Conservation (phyloP, 2,113 vertebrate genomes). For the Casuarius casuarius region DNA sequence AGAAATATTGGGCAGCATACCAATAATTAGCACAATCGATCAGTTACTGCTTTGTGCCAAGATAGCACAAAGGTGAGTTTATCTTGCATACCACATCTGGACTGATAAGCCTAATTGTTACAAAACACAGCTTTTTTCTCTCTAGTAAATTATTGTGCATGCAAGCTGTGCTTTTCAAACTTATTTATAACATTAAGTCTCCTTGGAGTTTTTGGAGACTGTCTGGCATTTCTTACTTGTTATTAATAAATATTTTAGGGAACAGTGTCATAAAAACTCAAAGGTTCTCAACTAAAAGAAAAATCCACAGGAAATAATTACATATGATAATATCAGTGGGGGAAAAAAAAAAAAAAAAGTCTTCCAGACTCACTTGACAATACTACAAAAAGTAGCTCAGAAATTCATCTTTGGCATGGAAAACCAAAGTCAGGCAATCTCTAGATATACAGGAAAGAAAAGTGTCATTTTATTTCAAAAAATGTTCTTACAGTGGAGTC, state of each 20-base stretch:
- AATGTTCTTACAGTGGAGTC: neutral
- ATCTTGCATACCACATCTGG: conserved; percentile 53
- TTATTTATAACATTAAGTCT: neutral
- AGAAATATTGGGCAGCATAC: neutral
- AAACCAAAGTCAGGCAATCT: neutral
- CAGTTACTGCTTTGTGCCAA: conserved; percentile 33
- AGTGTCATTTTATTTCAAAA: neutral
- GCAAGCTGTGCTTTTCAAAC: neutral
- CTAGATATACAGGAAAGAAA: neutral
- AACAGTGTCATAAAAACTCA: neutral
- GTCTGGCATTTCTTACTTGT: neutral
- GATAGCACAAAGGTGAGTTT: conserved; percentile 8
- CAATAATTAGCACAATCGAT: conserved; percentile 25
- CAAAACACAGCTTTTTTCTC: neutral
- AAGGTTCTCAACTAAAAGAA: neutral
- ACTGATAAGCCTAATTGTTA: conserved; percentile 53
- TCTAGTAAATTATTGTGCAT: neutral
- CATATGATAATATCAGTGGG: neutral
- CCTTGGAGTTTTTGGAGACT: neutral
- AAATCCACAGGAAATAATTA: neutral
- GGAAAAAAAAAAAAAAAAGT: neutral
- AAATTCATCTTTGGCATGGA: neutral
- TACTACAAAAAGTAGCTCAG: neutral
- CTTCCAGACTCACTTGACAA: neutral
- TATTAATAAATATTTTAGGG: neutral